A percentile compares a stretch with the other conserved stretches of the same genome.
Evolutionary conservation across 2,797 vertebrate species (phyloP).

Genomic region (Tapirus indicus): DNA sequence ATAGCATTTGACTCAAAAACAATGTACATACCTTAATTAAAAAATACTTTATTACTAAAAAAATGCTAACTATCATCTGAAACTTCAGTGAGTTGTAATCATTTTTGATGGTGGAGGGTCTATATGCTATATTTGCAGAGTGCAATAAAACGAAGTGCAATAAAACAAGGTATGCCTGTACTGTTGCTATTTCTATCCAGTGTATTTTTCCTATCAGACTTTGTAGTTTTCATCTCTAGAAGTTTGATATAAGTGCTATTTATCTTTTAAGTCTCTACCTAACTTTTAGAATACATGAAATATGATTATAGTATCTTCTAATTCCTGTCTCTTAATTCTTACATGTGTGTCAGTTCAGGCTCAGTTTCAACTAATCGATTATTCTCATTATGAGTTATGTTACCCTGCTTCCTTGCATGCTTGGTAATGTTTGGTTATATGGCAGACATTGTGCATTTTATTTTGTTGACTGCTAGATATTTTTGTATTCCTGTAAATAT

Average conservation of each 20-base stretch:
- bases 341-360: not conserved
- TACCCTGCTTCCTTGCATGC: not conserved
- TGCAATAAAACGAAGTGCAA: too few species aligned
- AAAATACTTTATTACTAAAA: too few species aligned
- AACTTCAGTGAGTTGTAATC: too few species aligned
- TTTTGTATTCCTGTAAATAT: not conserved
- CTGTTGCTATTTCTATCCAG: not conserved
- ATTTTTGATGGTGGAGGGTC: too few species aligned
- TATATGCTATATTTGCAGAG: too few species aligned
- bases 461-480: not conserved
- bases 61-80: too few species aligned
- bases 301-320: not conserved
- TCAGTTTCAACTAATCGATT: not conserved
- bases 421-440: not conserved
- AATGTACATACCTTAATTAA: too few species aligned
- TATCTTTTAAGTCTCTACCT: not conserved
- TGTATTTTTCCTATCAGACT: not conserved
- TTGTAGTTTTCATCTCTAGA: not conserved
- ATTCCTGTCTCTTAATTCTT: conserved; percentile 21
- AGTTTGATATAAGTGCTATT: not conserved
- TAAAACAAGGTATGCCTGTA: too few species aligned
- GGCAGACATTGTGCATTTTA: not conserved
- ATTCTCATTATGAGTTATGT: not conserved
- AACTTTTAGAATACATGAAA: not conserved
- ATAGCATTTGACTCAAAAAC: too few species aligned